Conservation (phyloP, 2,113 vertebrate genomes). For the Cynocephalus volans region DNA sequence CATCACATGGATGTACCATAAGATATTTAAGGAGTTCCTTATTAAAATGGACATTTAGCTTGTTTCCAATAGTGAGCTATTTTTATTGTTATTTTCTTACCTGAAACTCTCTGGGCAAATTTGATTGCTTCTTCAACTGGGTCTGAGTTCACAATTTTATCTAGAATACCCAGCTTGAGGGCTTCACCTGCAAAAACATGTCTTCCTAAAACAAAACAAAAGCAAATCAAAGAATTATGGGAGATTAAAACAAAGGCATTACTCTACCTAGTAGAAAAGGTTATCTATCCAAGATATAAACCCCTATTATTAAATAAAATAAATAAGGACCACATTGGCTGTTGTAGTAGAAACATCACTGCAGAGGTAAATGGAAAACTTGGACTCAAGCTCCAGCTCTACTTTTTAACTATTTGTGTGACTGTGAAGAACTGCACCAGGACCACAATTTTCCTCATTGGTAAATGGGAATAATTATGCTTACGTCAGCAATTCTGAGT, state of each 20-base stretch:
- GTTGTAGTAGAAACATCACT: neutral
- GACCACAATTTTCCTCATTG: neutral
- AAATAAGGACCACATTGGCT: neutral
- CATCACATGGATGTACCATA: neutral
- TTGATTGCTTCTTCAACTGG: conserved; percentile 90
- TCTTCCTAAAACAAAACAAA: conserved; percentile 90
- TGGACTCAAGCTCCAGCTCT: neutral
- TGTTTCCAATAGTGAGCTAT: neutral
- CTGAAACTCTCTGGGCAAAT: conserved; percentile 91
- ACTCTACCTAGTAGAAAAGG: neutral
- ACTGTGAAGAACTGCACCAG: neutral
- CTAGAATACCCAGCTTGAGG: conserved; percentile 94
- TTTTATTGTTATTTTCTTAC: conserved; percentile 87
- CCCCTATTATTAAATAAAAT: conserved; percentile 3
- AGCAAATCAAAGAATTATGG: neutral
- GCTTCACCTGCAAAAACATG: conserved; percentile 92
- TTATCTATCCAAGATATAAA: neutral
- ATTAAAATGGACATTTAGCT: conserved; percentile 37
- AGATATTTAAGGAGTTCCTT: conserved; percentile 22
- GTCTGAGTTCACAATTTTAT: conserved; percentile 92
- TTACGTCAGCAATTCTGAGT: conserved; percentile 20
- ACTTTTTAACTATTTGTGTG: neutral
- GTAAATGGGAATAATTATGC: neutral
- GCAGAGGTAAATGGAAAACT: neutral
- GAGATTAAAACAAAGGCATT: neutral